Percentiles rank a stretch among this genome's conserved stretches.
Conservation (phyloP, 2,113 vertebrate species). For the Anthoscopus minutus region DNA sequence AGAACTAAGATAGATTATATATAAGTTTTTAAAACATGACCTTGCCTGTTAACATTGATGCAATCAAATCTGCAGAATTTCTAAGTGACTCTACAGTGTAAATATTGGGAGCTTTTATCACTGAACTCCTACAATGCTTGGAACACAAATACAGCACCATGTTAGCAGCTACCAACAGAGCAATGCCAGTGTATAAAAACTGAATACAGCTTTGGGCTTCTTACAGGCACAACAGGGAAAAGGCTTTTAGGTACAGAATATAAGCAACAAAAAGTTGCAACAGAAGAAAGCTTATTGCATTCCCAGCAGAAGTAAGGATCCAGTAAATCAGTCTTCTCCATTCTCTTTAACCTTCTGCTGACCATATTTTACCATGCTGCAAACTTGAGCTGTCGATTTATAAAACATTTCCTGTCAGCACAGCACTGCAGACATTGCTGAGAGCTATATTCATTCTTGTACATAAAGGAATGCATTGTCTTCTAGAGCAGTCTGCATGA, state of each 20-base stretch:
- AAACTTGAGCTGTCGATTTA: background rate
- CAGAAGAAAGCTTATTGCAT: background rate
- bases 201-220: background rate
- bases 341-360: background rate
- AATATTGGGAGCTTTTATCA: background rate
- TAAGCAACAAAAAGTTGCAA: background rate
- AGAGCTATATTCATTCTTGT: background rate
- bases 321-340: background rate
- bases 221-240: background rate
- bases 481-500: background rate
- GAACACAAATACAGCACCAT: background rate
- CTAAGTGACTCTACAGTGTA: background rate
- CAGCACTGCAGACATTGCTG: background rate
- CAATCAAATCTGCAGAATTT: background rate
- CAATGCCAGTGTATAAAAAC: background rate
- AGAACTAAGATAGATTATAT: background rate
- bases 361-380: background rate
- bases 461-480: conserved; percentile 23
- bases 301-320: background rate
- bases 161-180: background rate
- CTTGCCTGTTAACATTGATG: background rate
- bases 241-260: background rate
- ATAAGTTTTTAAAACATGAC: background rate
- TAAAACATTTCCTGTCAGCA: background rate
- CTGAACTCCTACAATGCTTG: background rate